Conservation (phyloP, 2,888 invertebrate species). For the Allolobophora icterica region DNA sequence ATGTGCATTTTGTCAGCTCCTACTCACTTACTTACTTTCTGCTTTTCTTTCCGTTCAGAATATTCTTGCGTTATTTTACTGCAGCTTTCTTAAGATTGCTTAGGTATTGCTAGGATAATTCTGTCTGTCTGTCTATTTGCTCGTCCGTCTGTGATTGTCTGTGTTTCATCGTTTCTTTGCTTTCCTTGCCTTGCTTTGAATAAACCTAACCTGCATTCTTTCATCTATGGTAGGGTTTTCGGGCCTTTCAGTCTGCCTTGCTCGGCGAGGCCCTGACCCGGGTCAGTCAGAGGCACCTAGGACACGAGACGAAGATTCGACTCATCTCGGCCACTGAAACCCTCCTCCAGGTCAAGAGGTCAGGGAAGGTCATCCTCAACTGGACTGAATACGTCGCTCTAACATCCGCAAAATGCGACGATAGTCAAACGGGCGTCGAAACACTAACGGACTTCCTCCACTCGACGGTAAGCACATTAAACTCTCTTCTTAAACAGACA, state of each 20-base stretch:
- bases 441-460: not conserved
- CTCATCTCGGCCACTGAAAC: not conserved
- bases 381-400: conserved; percentile 11
- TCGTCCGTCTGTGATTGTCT: not conserved
- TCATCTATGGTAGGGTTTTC: not conserved
- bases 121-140: not conserved
- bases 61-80: not conserved
- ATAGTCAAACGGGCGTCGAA: not conserved
- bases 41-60: not conserved
- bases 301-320: not conserved
- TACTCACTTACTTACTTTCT: not conserved
- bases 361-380: conserved; percentile 11
- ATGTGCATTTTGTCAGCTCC: too few species aligned
- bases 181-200: not conserved
- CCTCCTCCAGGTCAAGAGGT: not conserved
- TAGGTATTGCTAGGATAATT: not conserved
- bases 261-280: not conserved
- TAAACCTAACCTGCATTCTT: not conserved
- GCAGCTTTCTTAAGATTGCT: not conserved
- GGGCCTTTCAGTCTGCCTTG: not conserved
- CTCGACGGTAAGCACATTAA: not conserved
- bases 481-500: not conserved
- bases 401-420: not conserved
- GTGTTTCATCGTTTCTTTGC: not conserved
- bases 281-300: not conserved